Conservation (phyloP, 2,888 invertebrate species). For the Eristalinus aeneus region DNA sequence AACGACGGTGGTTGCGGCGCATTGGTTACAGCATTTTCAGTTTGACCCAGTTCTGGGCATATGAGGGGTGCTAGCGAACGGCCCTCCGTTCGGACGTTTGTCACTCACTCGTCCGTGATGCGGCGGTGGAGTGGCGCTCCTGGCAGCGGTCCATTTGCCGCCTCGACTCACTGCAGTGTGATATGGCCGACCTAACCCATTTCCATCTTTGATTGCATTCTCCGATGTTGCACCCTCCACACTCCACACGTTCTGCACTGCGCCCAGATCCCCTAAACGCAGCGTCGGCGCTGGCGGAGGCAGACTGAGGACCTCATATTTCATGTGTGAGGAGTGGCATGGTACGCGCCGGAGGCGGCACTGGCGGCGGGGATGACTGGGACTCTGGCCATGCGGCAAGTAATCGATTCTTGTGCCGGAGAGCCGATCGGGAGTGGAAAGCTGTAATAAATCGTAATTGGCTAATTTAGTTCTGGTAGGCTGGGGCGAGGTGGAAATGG, state of each 20-base stretch:
- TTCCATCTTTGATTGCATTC: slow-evolving; percentile 6
- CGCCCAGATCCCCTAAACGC: neutral
- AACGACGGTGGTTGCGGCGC: slow-evolving; percentile 32
- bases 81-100: neutral
- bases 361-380: neutral
- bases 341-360: neutral
- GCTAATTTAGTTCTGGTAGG: slow-evolving; percentile 48
- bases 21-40: slow-evolving; percentile 54
- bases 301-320: neutral
- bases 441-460: slow-evolving; percentile 59
- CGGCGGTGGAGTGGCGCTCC: neutral
- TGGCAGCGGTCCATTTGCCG: slow-evolving; percentile 47
- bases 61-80: neutral
- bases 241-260: neutral
- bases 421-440: neutral
- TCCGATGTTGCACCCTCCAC: no score
- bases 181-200: slow-evolving; percentile 43
- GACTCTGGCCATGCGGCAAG: slow-evolving; percentile 28
- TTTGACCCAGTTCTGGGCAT: slow-evolving; percentile 47
- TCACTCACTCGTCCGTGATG: neutral
- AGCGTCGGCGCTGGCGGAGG: neutral
- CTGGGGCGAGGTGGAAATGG: neutral
- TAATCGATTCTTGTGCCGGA: slow-evolving; percentile 55
- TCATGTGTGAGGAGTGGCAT: neutral
- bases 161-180: neutral